Evolutionary conservation across 2,888 invertebrate genomes (phyloP), one percentile per base, ranked within the genome.

Genomic region (Lottia scabra): DNA sequence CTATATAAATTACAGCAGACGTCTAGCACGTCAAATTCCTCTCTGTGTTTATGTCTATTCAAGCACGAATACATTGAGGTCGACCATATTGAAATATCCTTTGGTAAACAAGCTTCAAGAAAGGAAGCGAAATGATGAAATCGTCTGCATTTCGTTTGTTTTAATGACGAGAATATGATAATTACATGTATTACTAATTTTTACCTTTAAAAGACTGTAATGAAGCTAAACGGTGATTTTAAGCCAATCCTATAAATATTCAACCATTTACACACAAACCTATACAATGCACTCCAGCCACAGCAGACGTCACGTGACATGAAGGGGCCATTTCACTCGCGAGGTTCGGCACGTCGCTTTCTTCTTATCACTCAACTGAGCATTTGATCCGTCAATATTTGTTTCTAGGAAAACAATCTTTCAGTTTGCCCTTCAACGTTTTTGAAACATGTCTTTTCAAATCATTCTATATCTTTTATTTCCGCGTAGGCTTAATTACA

Each of bases 11-110:
- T 12, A 56, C 3, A 19, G 23, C 56, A 56, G 56, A 56, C 56
- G 56, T 56, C 56, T 56, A 23, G 19, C 19, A 23, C 56, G 56
- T 56, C 56, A 56, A 23, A 56, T 56, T 19, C 23, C 19, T 12
- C 56, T 10, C 19, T 19, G 56, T 56, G 23, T 56, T 56, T 56
- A 56, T 56, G 56, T 56, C 56, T 56, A 56, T 56, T 56, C 56
- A 56, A 56, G 56, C 56, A 56, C 56, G 56, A 56, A 56, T 56
- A 23, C 56, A 56, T 56, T 56, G 56, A 56, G 56, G 56, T 56
- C 56, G 56, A 56, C 56, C 56, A 56, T 56, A 56, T 56, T 56
- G 56, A 56, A 56, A 56, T 56, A 56, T 23, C 56, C 56, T 56
- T 56, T 56, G 23, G 56, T 56, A 56, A 56, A 56, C 56, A 56